Evolutionary conservation across 2,888 invertebrate species (phyloP), one percentile per base, ranked within the genome.

Genomic region (Sesamia inferens): DNA sequence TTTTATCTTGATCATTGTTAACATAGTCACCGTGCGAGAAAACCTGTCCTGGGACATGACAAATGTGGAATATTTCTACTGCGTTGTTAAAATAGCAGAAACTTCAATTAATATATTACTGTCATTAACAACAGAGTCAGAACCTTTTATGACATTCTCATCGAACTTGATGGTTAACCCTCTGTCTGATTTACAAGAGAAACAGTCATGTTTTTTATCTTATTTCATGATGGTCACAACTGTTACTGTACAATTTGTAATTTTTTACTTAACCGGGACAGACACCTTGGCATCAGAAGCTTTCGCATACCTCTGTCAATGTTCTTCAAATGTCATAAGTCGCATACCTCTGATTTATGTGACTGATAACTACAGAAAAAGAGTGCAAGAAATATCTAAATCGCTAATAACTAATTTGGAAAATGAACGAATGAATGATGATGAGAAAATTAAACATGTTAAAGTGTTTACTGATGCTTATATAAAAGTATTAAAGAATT

Each of bases 291-390:
- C n/a, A 47, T 0, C 11, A 16, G 0, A 0, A 0, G 0, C 0
- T 19, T 0, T 68, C 4, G 0, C 48, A 13, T 51, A 19, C 3
- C 0, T 0, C 0, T 64, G 1, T 39, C 39, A 39, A 51, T 16
- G 22, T 13, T 8, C 5, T 0, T 0, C 39, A 0, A 13, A 8
- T 51, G 3, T 8, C 22, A 3, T 66, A 2, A 2, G 31, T 19
- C 68, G 65, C 2, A 11, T 65, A 13, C 24, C 63, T 42, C 0
- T 48, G 8, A n/a, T 51, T 11, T 66, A 68, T 48, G 16, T 68
- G 13, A 3, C 71, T 11, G 63, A 74, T n/a, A 39, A 63, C 24
- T 74, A 71, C 63, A 62, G 55, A 51, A 71, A 42, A 57, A 48
- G 5, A 6, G 8, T 68, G 5, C 22, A 48, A 13, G 19, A 1